These are phyloP conservation scores for Monopis laevigella DNA, from an alignment of 2,888 invertebrate species.

Conservation along the genomic window DNA sequence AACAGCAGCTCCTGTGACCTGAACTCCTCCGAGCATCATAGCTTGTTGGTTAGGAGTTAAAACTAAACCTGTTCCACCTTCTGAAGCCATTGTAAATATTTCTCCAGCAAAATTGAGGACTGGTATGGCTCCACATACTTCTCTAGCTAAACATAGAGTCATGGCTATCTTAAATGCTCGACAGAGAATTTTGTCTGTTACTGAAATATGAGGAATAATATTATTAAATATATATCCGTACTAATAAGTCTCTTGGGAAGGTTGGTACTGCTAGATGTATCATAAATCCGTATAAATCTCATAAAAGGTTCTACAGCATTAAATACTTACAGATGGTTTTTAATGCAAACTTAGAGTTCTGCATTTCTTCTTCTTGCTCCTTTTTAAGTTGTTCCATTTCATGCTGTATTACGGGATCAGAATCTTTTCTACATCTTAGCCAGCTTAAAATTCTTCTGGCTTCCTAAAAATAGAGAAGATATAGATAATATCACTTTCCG, in stretches of 20 bases:
- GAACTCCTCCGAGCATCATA: constrained; percentile 48
- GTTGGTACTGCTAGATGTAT: too few species aligned
- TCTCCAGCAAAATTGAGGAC: constrained; percentile 53
- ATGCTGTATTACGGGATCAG: constrained; percentile 28
- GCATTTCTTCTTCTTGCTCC: constrained; percentile 41
- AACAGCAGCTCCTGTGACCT: constrained; percentile 40
- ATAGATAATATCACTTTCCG: too few species aligned
- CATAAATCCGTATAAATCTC: too few species aligned
- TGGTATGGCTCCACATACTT: constrained; percentile 47
- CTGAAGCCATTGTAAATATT: constrained; percentile 39
- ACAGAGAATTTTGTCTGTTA: constrained; percentile 39
- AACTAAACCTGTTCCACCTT: constrained; percentile 27
- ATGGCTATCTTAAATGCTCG: constrained; percentile 43
- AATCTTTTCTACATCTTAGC: constrained; percentile 41
- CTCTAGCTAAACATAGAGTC: constrained; percentile 35
- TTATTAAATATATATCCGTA: too few species aligned
- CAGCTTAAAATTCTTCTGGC: constrained; percentile 41
- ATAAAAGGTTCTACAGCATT: too few species aligned
- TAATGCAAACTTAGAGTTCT: constrained; percentile 34
- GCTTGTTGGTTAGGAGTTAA: constrained; percentile 52
- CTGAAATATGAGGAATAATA: constrained; percentile 27
- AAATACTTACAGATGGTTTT: constrained; percentile 41
- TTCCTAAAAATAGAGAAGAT: constrained; percentile 28
- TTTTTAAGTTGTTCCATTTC: constrained; percentile 37
- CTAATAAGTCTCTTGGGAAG: too few species aligned